Evolutionary conservation across 1,140 invertebrate genomes (phyloP), one percentile per base, ranked within the genome.

Genomic region (Penaeus vannamei): DNA sequence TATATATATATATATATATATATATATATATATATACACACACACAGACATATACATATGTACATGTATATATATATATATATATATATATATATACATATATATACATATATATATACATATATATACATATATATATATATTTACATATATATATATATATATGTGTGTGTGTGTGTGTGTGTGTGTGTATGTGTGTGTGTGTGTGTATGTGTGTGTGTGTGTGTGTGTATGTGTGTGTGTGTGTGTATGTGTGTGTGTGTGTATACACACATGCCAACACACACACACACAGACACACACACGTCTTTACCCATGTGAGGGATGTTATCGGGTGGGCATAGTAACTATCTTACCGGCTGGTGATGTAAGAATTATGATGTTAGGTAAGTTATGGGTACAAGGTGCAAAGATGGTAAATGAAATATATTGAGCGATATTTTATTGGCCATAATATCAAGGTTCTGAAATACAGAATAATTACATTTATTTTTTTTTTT

Each of bases 1-100:
- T 53, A 82, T 53, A n/a, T 59, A 82, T 5, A 59, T 59, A 60
- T 60, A 59, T 29, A 53, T n/a, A 12, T 59, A 82, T 82, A 53
- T 59, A 82, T 22, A 53, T 59, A 53, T 59, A 82, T 59, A 82
- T 46, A 82, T 66, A 84, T 66, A 66, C 29, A 84, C 29, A 84
- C 29, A 84, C 29, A 84, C 29, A 69, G 12, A 84, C 42, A 66
- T 32, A 32, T 26, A 66, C 32, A 64, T 62, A 69, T 69, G 29
- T 64, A 84, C 64, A 84, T 62, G 29, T 66, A 84, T 84, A 84
- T 66, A 84, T 84, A 84, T 84, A 84, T 84, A 84, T 84, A 84
- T 84, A 84, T 84, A 84, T 84, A 84, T 84, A 84, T 84, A 84
- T 84, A 84, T 84, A 84, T 84, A 84, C 64, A 84, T 84, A 84